A percentile compares a stretch with the other conserved stretches of the same genome.
These are phyloP conservation scores for Pomatostomus ruficeps DNA, from an alignment of 2,113 vertebrate genomes.

Conservation along the genomic window DNA sequence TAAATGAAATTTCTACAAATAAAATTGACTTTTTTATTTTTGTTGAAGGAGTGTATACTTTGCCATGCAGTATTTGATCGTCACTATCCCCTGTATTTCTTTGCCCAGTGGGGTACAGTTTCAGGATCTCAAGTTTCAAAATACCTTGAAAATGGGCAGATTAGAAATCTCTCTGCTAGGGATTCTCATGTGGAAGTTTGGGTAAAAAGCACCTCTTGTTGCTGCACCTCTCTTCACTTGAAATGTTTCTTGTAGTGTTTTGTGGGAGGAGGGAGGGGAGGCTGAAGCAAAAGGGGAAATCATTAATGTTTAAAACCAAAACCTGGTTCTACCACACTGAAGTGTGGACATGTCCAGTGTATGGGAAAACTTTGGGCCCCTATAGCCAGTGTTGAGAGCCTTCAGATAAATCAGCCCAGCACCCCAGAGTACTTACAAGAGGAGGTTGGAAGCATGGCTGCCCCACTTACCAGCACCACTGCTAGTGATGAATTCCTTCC, in stretches of 20 bases:
- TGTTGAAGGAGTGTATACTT: constrained; percentile 50
- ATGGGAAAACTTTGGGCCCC: not conserved
- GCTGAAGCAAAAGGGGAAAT: not conserved
- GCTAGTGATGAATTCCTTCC: not conserved
- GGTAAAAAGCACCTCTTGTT: not conserved
- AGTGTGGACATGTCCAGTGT: not conserved
- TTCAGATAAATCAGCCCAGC: not conserved
- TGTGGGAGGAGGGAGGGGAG: not conserved
- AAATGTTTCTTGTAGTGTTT: not conserved
- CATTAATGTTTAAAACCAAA: not conserved
- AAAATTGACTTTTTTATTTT: constrained; percentile 59
- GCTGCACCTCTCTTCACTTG: constrained; percentile 13
- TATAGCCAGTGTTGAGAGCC: not conserved
- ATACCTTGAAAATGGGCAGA: not conserved
- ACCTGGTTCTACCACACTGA: not conserved
- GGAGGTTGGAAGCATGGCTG: not conserved
- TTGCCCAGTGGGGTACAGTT: not conserved
- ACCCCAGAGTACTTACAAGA: not conserved
- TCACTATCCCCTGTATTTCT: not conserved
- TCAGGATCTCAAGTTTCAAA: constrained; percentile 17
- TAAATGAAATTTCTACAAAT: constrained; percentile 57
- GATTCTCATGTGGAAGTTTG: not conserved
- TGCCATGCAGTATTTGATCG: not conserved
- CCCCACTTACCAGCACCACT: not conserved
- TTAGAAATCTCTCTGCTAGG: not conserved